These are phyloP conservation scores for Smittia aterrima DNA, from an alignment of 2,888 invertebrate genomes.

Conservation along the genomic window DNA sequence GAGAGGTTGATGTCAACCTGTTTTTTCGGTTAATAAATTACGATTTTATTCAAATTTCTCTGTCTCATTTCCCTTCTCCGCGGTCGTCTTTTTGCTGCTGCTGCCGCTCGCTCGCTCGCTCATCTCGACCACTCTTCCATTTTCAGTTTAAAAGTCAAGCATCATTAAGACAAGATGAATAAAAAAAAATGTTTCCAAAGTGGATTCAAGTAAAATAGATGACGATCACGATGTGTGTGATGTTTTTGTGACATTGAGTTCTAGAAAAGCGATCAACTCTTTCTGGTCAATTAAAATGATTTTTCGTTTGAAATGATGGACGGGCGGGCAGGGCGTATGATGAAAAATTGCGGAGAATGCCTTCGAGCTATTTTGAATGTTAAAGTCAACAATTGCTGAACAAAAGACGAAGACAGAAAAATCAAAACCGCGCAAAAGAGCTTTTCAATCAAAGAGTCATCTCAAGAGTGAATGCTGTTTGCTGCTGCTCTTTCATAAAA, in stretches of 20 bases:
- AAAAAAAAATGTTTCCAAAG: background rate
- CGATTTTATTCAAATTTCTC: constrained; percentile 25
- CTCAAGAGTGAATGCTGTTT: background rate
- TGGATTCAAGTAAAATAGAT: background rate
- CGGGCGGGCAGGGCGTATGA: background rate
- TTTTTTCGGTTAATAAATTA: constrained; percentile 33
- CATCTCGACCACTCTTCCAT: background rate
- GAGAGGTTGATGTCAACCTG: constrained; percentile 30
- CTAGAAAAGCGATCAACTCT: background rate
- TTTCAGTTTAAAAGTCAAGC: constrained; percentile 19
- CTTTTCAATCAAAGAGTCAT: background rate
- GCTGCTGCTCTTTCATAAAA: too few species aligned
- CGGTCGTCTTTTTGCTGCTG: background rate
- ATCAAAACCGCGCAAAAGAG: background rate
- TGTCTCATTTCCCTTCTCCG: constrained; percentile 8
- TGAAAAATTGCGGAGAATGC: background rate
- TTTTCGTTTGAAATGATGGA: constrained; percentile 9
- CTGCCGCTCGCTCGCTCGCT: background rate
- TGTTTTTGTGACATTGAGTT: background rate
- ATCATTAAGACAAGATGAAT: background rate
- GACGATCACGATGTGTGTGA: background rate
- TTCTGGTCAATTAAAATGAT: constrained; percentile 3
- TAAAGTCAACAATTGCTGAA: background rate
- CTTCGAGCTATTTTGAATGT: constrained; percentile 1
- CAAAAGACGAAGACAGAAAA: background rate